Base-by-base conservation (phyloP, 2,888 invertebrate species). In the Atherix ibis region DNA sequence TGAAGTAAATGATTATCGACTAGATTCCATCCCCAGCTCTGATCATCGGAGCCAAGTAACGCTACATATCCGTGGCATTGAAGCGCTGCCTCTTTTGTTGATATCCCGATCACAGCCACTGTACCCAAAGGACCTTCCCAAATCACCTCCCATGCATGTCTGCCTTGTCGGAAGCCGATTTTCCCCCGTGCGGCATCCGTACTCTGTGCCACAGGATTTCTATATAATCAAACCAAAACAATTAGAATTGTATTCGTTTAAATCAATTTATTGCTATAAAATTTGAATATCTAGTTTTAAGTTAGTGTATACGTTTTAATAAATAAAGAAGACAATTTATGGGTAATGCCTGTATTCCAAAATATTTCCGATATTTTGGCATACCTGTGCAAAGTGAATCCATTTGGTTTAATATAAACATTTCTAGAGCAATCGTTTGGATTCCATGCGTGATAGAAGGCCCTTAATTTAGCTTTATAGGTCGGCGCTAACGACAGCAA, bases 1-100 rank as follows among this genome's bases (percentile, higher is more conserved):
- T 98, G 95, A 48, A 95, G 66, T 46, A 97, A 72, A 64, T 87
- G 80, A 67, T 95, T 97, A 65, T 97, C 95, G 32, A 97, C 95
- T 48, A 98, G 70, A 70, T 97, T 97, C 97, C 97, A 98, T 10
- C 97, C 97, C 97, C 97, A 98, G 52, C 92, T 94, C 58, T 95
- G 84, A 56, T 91, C 88, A 65, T 97, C 92, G 4, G 87, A 83
- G 18, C 97, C 97, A 42, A 97, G 65, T 38, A 98, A 66, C 6
- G 94, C 85, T 32, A 94, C 83, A 66, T 98, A 98, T 35, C 97
- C 95, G 50, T 83, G 87, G 58, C 88, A 87, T 57, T 95, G 87
- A 41, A 95, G 65, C 25, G 87, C 74, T 8, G 95, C 91, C 54
- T 95, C 89, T 65, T 84, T 87, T 2, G 92, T 92, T 29, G 92